A percentile compares a stretch with the other conserved stretches of the same genome.
phyloP scores from a whole-genome alignment of 1,140 invertebrate genomes.

The Oedothorax gibbosus region DNA sequence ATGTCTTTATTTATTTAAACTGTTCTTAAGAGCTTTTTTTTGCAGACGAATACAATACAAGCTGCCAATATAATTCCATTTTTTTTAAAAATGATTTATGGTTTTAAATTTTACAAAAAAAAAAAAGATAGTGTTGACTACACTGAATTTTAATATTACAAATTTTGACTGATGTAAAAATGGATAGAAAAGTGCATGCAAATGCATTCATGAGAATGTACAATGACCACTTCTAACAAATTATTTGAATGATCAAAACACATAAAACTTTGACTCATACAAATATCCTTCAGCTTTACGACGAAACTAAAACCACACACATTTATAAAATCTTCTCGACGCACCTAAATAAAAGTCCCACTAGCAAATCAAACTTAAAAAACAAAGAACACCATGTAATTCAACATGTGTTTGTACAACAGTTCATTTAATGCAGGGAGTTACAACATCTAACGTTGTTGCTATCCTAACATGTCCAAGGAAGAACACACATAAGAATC shows the following conservation, averaged over 20 bases:
- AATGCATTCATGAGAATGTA: constrained; percentile 46
- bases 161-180: too few species aligned
- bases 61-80: neutral
- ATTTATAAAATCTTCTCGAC: constrained; percentile 54
- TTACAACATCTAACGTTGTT: constrained; percentile 54
- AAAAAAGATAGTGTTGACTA: too few species aligned
- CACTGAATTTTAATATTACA: too few species aligned
- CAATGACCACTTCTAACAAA: constrained; percentile 35
- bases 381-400: constrained; percentile 48
- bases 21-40: neutral
- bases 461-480: constrained; percentile 48
- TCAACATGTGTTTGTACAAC: constrained; percentile 43
- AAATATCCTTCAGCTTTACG: constrained; percentile 56
- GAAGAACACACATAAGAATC: constrained; percentile 51
- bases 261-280: constrained; percentile 14
- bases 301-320: constrained; percentile 42
- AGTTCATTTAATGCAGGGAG: constrained; percentile 38
- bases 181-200: too few species aligned
- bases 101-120: too few species aligned
- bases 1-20: too few species aligned
- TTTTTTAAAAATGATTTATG: neutral
- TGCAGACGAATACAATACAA: neutral
- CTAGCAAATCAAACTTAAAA: constrained; percentile 46
- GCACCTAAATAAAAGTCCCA: constrained; percentile 50
- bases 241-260: neutral